Evolutionary conservation across 2,888 invertebrate genomes (phyloP).

Genomic region (Drosophila recens): DNA sequence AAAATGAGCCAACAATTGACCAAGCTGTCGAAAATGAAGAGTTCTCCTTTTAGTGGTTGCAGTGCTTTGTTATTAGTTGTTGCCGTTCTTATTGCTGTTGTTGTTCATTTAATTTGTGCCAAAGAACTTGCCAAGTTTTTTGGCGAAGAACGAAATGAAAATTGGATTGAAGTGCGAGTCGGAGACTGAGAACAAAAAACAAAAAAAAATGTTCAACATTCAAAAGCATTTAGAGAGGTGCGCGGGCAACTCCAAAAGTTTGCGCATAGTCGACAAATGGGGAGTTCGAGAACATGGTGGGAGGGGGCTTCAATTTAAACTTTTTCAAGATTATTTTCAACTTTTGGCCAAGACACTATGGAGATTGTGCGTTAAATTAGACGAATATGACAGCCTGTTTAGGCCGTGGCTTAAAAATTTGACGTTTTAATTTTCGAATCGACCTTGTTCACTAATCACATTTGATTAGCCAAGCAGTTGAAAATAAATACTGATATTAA

Average conservation of each 20-base stretch:
- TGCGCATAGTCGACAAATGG: conserved; percentile 27
- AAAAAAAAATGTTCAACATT: conserved; percentile 59
- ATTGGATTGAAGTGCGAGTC: conserved; percentile 56
- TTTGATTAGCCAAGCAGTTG: conserved; percentile 29
- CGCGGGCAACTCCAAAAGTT: conserved; percentile 58
- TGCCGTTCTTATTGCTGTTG: conserved; percentile 12
- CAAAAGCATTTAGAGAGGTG: conserved; percentile 63
- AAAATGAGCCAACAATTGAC: conserved; percentile 29
- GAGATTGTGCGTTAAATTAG: conserved; percentile 48
- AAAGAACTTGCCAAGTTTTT: conserved; percentile 38
- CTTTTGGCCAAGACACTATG: conserved; percentile 35
- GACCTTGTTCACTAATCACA: conserved; percentile 54
- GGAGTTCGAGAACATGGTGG: conserved; percentile 24
- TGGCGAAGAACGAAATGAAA: conserved; percentile 54
- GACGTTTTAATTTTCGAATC: conserved; percentile 30
- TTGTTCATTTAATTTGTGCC: conserved; percentile 46
- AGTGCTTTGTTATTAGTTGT: conserved; percentile 30
- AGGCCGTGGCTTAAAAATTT: conserved; percentile 24
- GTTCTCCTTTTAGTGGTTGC: conserved; percentile 16
- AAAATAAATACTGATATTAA: conserved; percentile 10
- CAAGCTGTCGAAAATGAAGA: conserved; percentile 12
- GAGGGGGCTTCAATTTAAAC: conserved; percentile 72
- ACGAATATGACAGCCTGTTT: conserved; percentile 42
- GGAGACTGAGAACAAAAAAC: conserved; percentile 32
- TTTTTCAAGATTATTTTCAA: conserved; percentile 19